phyloP scores from a whole-genome alignment of 2,888 invertebrate genomes.

The Neoscelio sp. region DNA sequence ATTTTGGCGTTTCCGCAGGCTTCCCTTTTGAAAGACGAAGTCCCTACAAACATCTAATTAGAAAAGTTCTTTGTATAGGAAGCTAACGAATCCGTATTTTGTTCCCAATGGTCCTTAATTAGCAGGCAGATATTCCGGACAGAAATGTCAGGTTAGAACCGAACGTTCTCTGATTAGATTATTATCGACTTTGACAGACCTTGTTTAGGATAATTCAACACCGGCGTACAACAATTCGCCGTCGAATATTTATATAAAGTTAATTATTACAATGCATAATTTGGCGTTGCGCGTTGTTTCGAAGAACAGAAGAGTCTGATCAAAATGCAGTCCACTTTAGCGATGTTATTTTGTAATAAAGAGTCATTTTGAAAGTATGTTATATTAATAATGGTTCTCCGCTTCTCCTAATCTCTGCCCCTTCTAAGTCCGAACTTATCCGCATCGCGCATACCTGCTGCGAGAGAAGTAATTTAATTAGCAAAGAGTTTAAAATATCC shows the following conservation, averaged over 20 bases:
- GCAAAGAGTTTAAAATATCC: no score
- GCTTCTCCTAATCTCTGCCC: conserved; percentile 53
- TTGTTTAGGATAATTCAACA: conserved; percentile 30
- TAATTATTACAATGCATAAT: no score
- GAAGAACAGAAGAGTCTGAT: conserved; percentile 30
- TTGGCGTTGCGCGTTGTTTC: no score
- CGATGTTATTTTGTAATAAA: conserved; percentile 63
- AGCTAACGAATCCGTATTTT: conserved; percentile 64
- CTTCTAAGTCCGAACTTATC: conserved; percentile 56
- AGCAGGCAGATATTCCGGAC: conserved; percentile 53
- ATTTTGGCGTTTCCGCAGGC: conserved; percentile 19
- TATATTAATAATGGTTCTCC: neutral
- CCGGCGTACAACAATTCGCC: conserved; percentile 34
- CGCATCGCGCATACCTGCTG: no score
- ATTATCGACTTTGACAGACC: conserved; percentile 51
- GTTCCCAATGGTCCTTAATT: conserved; percentile 62
- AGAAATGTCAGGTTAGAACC: conserved; percentile 57
- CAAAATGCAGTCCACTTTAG: conserved; percentile 54
- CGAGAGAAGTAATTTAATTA: no score
- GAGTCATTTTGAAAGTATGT: conserved; percentile 7
- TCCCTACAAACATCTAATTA: conserved; percentile 58
- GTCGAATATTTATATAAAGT: conserved; percentile 59
- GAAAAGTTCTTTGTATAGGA: conserved; percentile 45
- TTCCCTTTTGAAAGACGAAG: conserved; percentile 52
- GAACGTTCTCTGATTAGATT: conserved; percentile 62